Evolutionary conservation across 2,888 invertebrate species (phyloP).

Genomic region (Caenorhabditis macrosperma): DNA sequence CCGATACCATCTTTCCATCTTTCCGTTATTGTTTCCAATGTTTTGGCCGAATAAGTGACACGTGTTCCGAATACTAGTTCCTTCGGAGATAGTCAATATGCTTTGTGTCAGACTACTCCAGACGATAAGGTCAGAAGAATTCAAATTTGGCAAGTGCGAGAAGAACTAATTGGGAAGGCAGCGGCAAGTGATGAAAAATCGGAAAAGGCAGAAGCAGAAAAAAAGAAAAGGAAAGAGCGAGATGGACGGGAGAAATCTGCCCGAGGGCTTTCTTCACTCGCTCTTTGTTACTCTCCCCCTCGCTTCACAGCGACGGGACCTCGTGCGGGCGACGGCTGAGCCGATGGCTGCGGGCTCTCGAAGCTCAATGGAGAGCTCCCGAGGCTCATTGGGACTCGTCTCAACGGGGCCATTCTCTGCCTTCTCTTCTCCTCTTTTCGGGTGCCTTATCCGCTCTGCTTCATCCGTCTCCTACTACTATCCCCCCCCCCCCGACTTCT

Average conservation of each 20-base stretch:
- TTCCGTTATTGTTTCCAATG: constrained; percentile 9
- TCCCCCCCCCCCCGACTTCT: constrained; percentile 22
- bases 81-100: no score
- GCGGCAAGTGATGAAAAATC: constrained; percentile 3
- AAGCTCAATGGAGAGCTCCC: constrained; percentile 56
- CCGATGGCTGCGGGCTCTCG: constrained; percentile 54
- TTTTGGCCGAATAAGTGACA: no score
- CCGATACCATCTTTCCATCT: not conserved
- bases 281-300: constrained; percentile 53
- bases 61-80: not conserved
- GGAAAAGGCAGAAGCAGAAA: constrained; percentile 11
- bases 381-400: constrained; percentile 54
- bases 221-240: not conserved
- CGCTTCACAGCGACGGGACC: constrained; percentile 35
- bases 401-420: constrained; percentile 44
- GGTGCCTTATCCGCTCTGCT: constrained; percentile 45
- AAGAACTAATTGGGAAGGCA: not conserved
- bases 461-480: constrained; percentile 39
- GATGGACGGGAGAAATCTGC: constrained; percentile 46
- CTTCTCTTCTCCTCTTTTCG: constrained; percentile 22
- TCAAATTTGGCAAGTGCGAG: not conserved
- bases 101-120: not conserved
- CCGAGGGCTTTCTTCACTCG: constrained; percentile 36
- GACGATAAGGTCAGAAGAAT: not conserved
- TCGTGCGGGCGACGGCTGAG: constrained; percentile 35